These are phyloP conservation scores for Macrosoma leucophasiata DNA, from an alignment of 2,888 invertebrate species.

Conservation along the genomic window DNA sequence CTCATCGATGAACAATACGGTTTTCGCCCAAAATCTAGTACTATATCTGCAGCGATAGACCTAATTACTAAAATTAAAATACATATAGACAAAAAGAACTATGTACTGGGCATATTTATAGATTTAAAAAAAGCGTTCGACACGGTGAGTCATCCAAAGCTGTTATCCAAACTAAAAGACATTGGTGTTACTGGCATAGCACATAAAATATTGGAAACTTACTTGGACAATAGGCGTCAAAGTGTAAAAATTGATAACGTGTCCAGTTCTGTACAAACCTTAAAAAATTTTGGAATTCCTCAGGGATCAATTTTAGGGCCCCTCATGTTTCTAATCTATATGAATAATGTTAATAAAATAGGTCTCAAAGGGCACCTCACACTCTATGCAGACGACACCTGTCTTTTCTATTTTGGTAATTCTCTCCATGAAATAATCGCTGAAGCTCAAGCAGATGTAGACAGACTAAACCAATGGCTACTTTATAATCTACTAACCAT, in stretches of 20 bases:
- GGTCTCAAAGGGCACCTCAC: slow-evolving; percentile 4
- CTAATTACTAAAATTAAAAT: slow-evolving; percentile 8
- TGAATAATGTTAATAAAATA: slow-evolving; percentile 6
- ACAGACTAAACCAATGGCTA: slow-evolving; percentile 1
- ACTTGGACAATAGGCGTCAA: slow-evolving; percentile 17
- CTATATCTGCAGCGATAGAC: slow-evolving; percentile 7
- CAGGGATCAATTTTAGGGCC: slow-evolving; percentile 20
- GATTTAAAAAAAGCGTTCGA: slow-evolving; percentile 11
- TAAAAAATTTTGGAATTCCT: slow-evolving; percentile 17
- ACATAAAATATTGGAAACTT: slow-evolving; percentile 12
- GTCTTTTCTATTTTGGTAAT: slow-evolving; percentile 8
- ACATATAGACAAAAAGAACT: slow-evolving; percentile 14
- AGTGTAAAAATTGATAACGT: slow-evolving; percentile 14
- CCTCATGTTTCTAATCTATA: slow-evolving; percentile 12
- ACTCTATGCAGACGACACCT: slow-evolving; percentile 9
- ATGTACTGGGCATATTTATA: slow-evolving; percentile 8
- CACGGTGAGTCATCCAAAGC: slow-evolving; percentile 9
- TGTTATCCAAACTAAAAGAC: slow-evolving; percentile 12
- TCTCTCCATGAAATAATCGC: slow-evolving; percentile 1
- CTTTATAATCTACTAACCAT: slow-evolving; percentile 2
- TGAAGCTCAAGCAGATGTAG: slow-evolving; percentile 1
- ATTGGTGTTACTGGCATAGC: slow-evolving; percentile 14
- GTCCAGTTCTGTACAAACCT: slow-evolving; percentile 2
- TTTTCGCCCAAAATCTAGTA: slow-evolving; percentile 10
- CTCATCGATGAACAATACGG: slow-evolving; percentile 8